phyloP scores from a whole-genome alignment of 2,113 vertebrate genomes.

The Toxostoma redivivum region DNA sequence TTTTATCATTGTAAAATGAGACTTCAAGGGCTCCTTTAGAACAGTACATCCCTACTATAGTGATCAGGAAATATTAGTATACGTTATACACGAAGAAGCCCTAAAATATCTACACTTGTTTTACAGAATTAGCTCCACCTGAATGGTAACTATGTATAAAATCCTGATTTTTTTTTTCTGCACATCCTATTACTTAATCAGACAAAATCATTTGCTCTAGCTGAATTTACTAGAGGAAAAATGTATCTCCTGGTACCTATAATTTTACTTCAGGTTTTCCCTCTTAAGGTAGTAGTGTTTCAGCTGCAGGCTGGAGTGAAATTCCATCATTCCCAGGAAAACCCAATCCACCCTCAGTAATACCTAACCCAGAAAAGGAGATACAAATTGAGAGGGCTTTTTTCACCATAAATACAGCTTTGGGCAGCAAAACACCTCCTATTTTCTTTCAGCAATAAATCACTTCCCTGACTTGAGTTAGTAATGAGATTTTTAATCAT shows the following conservation, averaged over 20 bases:
- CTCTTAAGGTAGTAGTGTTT: slow-evolving; percentile 49
- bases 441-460: slow-evolving; percentile 69
- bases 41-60: neutral
- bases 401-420: slow-evolving; percentile 47
- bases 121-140: neutral
- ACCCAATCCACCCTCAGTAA: slow-evolving; percentile 60
- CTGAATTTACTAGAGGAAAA: neutral
- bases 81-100: neutral
- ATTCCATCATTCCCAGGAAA: slow-evolving; percentile 13
- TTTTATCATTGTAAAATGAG: neutral
- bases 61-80: neutral
- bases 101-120: neutral
- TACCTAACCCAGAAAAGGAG: slow-evolving; percentile 36
- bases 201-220: neutral
- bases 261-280: neutral
- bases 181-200: neutral
- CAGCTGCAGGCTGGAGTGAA: neutral
- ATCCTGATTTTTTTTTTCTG: neutral
- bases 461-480: slow-evolving; percentile 59
- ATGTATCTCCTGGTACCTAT: neutral
- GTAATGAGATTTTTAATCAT: slow-evolving; percentile 80
- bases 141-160: neutral
- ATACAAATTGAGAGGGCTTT: slow-evolving; percentile 17
- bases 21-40: neutral
- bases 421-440: slow-evolving; percentile 56